Conservation (phyloP, 2,888 invertebrate genomes). For the Watsonalla binaria region DNA sequence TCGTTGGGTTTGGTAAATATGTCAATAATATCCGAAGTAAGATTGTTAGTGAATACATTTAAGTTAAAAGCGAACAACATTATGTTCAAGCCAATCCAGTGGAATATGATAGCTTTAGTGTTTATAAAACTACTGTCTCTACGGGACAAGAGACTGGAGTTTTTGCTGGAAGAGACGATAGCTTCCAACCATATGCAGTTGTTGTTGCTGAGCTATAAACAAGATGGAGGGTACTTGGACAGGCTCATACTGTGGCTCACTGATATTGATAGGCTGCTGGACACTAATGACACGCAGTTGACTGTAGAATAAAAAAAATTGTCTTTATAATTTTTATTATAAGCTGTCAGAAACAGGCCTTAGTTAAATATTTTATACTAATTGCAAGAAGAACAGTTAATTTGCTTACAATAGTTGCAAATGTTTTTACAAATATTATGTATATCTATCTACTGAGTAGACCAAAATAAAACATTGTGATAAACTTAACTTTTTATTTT, state of each 20-base stretch:
- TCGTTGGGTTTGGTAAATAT: conserved; percentile 65
- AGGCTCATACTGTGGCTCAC: conserved; percentile 70
- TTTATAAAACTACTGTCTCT: conserved; percentile 81
- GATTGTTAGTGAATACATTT: conserved; percentile 80
- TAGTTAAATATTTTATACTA: neutral
- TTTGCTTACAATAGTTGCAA: neutral
- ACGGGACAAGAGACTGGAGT: conserved; percentile 47
- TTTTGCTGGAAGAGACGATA: conserved; percentile 44
- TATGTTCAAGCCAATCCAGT: conserved; percentile 83
- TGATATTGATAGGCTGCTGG: conserved; percentile 66
- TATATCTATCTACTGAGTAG: conserved; percentile 3
- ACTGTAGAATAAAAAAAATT: conserved; percentile 36
- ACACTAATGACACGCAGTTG: conserved; percentile 58
- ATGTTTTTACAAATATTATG: no score
- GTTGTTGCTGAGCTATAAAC: conserved; percentile 67
- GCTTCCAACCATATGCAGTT: conserved; percentile 66
- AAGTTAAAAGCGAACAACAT: conserved; percentile 84
- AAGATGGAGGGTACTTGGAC: conserved; percentile 72
- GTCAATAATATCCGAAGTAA: conserved; percentile 64
- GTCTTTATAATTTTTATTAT: conserved; percentile 1
- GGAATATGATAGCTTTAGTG: conserved; percentile 84
- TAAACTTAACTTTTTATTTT: neutral
- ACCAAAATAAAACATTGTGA: conserved; percentile 1
- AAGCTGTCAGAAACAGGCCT: no score
- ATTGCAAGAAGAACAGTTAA: neutral